Conservation (phyloP, 1,140 invertebrate species). For the Onthophagus taurus region DNA sequence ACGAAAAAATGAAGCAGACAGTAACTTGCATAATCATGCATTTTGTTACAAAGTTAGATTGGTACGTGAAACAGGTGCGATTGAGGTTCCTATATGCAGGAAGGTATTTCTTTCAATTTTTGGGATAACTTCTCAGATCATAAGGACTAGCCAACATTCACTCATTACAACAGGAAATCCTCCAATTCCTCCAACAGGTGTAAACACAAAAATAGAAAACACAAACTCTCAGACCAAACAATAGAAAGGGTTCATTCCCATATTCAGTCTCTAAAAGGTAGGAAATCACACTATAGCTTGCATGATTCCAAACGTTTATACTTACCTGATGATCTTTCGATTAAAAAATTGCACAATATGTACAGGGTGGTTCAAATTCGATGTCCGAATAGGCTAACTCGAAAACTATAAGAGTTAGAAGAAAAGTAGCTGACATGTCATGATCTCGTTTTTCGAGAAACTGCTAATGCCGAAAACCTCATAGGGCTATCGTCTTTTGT, state of each 20-base stretch:
- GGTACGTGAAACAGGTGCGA: conserved; percentile 3
- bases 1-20: conserved; percentile 7
- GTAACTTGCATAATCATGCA: neutral
- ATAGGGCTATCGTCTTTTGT: no score
- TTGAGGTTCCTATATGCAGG: conserved; percentile 6
- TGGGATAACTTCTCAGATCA: conserved; percentile 4
- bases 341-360: conserved; percentile 1
- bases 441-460: no score
- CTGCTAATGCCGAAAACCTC: no score
- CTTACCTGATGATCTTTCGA: neutral
- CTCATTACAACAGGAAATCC: conserved; percentile 2
- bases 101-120: conserved; percentile 6
- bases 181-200: neutral
- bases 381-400: no score
- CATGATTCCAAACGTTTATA: conserved; percentile 2
- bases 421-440: no score
- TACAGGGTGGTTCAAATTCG: no score
- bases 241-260: neutral
- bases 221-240: neutral
- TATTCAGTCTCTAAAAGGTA: neutral
- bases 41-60: conserved; percentile 10
- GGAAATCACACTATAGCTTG: conserved; percentile 1
- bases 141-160: conserved; percentile 3
- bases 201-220: conserved; percentile 1
- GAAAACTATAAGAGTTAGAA: no score